Base-by-base conservation (phyloP, 2,797 vertebrate species). In the Coilia nasus region DNA sequence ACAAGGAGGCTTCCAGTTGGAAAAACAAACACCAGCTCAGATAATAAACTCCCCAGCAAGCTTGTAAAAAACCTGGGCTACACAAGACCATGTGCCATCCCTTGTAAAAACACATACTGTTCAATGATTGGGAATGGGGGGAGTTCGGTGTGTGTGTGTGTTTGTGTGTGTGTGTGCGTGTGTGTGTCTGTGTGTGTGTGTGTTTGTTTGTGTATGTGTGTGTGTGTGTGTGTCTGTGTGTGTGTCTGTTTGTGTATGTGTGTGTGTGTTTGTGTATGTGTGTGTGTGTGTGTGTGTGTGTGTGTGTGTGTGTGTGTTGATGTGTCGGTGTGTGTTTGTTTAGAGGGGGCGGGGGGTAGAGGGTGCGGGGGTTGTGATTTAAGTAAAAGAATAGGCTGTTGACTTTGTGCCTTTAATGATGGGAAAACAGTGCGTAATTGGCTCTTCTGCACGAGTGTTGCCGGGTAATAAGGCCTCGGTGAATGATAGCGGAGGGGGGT, bases 371-470 rank as follows among this genome's bases (percentile, higher is more conserved):
- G 19, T 81, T 35, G 14, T 44, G 71, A 78, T 78, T 21, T 78
- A 78, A 78, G 71, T 56, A 83, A 85, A 19, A 41, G 81, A 44
- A 7, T 21, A 35, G 47, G 19, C 84, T 81, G 90, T 89, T 91
- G 88, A 92, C 87, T 88, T 23, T 87, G 83, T 47, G 84, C 85
- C 85, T 81, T 89, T 87, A 87, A 81, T 85, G 85, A 87, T 83
- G 64, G 83, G 83, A 89, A 87, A 88, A 82, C 14, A 85, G 50
- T 47, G 11, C 81, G 31, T 83, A 83, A 86, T 87, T 89, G 91
- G 87, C 60, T 87, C 82, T 86, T 86, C 54, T 82, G 25, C 28
- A 57, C 84, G 56, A 83, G 62, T 86, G 92, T 92, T 92, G 92
- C 41, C 54, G 89, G 87, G 81, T 89, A 86, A 90, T 91, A 90